Base-by-base conservation (phyloP, 2,888 invertebrate species). In the Serrognathus titanus region DNA sequence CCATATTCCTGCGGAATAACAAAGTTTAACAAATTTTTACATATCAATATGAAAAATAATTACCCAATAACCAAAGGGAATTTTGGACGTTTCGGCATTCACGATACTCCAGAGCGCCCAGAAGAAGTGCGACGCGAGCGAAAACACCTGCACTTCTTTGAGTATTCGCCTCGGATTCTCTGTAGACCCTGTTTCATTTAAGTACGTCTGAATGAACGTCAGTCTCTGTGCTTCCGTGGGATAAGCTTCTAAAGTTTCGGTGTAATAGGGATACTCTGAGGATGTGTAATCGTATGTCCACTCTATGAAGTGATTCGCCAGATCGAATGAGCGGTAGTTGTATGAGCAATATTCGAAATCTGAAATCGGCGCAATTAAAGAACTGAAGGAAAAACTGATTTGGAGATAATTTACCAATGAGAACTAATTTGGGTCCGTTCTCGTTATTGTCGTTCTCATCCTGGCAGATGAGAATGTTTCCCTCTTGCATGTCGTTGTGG, bases 281-380 rank as follows among this genome's bases (percentile, higher is more conserved):
- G 86, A 85, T 1, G 89, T 92, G 75, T 97, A 96, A 72, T 96
- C 93, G 72, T 92, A 92, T 1, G 85, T 85, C 93, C 94, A 94
- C 75, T 97, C 97, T 61, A 92, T 83, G 75, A 97, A 95, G 71
- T 97, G 97, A 77, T 97, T 97, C 2, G 96, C 96, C 49, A 97
- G 80, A 76, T 97, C 97, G 76, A 95, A 97, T 0, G 90, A 94
- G 50, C 96, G 82, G 73, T 92, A 92, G 74, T 97, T 96, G 78
- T 97, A 97, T 0, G 95, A 92, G 76, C 95, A 95, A 73, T 96
- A 97, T 78, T 97, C 96, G 74, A 93, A 97, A 75, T 97, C 97
- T 70, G 63, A 20, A 39, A 11, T 35, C 20, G 11, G 43, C 4
- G 48, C 41, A 40, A 31, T 12, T 6, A 5, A 10, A 39, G 5